A percentile compares a stretch with the other conserved stretches of the same genome.
These are phyloP conservation scores for Drosophila quinaria DNA, from an alignment of 2,888 invertebrate species.

Conservation along the genomic window DNA sequence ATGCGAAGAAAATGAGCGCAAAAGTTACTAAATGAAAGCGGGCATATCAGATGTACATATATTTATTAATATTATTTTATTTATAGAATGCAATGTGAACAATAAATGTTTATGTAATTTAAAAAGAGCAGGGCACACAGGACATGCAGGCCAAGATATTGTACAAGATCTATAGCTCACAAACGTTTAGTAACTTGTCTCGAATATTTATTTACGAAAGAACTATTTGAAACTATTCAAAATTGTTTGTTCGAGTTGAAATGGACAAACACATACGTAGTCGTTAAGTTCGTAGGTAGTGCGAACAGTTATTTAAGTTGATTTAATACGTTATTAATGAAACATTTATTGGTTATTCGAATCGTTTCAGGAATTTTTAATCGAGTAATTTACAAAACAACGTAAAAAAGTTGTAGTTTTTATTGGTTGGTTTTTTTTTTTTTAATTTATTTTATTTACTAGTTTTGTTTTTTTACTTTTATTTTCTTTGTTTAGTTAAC, in stretches of 20 bases:
- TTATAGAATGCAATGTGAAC: constrained; percentile 39
- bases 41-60: constrained; percentile 39
- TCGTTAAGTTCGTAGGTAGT: constrained; percentile 58
- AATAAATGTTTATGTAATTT: constrained; percentile 28
- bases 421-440: constrained; percentile 24
- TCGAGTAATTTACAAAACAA: constrained; percentile 75
- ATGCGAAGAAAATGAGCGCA: constrained; percentile 58
- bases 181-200: constrained; percentile 74
- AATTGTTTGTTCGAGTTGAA: constrained; percentile 25
- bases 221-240: constrained; percentile 15
- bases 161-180: constrained; percentile 37
- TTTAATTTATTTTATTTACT: constrained; percentile 51
- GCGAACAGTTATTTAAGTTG: constrained; percentile 54
- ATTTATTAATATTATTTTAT: constrained; percentile 9
- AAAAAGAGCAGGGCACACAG: constrained; percentile 60
- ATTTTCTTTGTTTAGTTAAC: constrained; percentile 84
- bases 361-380: constrained; percentile 35
- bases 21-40: constrained; percentile 79
- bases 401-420: constrained; percentile 36
- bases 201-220: constrained; percentile 22
- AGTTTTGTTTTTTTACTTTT: constrained; percentile 60
- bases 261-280: constrained; percentile 70
- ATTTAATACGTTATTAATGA: constrained; percentile 59
- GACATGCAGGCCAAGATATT: constrained; percentile 61
- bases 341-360: constrained; percentile 79